A percentile compares a stretch with the other conserved stretches of the same genome.
Conservation (phyloP, 1,140 invertebrate species). For the Tetragnatha versicolor region DNA sequence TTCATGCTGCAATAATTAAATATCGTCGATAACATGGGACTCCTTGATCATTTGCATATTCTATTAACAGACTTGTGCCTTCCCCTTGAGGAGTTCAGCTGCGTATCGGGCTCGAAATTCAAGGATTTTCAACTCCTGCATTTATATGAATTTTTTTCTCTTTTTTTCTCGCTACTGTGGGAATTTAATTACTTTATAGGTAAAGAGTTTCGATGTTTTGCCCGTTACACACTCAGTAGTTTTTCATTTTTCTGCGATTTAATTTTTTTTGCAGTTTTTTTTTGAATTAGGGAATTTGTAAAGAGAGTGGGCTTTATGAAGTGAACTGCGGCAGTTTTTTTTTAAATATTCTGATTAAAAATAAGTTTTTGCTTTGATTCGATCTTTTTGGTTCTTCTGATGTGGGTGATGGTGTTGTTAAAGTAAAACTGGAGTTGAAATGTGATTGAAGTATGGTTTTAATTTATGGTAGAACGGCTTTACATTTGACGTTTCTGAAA, state of each 20-base stretch:
- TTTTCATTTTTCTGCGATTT: not conserved
- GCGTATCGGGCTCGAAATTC: conserved; percentile 10
- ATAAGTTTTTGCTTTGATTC: too few species aligned
- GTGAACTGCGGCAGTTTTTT: too few species aligned
- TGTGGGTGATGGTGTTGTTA: too few species aligned
- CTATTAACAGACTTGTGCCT: conserved; percentile 10
- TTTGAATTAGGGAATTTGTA: not conserved
- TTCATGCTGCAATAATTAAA: conserved; percentile 33
- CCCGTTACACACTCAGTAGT: too few species aligned
- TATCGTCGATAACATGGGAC: conserved; percentile 22
- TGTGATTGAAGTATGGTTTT: too few species aligned
- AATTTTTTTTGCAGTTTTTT: conserved; percentile 14
- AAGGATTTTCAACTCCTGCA: not conserved
- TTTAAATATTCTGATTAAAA: too few species aligned
- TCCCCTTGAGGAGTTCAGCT: not conserved
- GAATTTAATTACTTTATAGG: conserved; percentile 16
- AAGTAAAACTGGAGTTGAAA: too few species aligned
- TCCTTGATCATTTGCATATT: conserved; percentile 28
- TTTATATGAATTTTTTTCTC: conserved; percentile 1
- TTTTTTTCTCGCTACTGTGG: not conserved
- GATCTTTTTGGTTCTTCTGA: too few species aligned
- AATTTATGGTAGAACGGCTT: too few species aligned
- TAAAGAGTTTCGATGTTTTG: not conserved
- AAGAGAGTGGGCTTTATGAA: too few species aligned
- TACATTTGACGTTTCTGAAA: too few species aligned